Conservation (phyloP, 2,888 invertebrate genomes). For the Axea sp. region DNA sequence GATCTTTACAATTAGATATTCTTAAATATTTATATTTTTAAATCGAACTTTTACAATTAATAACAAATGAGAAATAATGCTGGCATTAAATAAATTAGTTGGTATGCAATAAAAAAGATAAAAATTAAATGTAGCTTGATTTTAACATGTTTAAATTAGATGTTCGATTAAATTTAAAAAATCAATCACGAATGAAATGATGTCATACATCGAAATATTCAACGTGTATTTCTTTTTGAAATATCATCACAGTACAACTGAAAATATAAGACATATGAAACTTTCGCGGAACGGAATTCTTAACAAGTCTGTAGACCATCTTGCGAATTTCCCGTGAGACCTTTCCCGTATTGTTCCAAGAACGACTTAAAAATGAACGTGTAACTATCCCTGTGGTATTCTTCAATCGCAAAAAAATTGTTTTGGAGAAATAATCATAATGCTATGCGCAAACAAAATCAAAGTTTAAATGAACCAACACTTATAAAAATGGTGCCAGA, state of each 20-base stretch:
- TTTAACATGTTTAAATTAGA: too few species aligned
- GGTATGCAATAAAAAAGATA: too few species aligned
- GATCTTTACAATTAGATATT: too few species aligned
- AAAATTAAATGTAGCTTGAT: too few species aligned
- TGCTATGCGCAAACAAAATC: slow-evolving; percentile 41
- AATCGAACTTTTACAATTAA: too few species aligned
- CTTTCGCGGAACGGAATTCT: slow-evolving; percentile 50
- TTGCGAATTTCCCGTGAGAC: slow-evolving; percentile 60
- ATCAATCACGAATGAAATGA: slow-evolving; percentile 16
- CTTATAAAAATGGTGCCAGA: slow-evolving; percentile 32
- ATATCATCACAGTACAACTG: slow-evolving; percentile 39
- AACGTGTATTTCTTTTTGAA: slow-evolving; percentile 19
- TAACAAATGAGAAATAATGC: too few species aligned
- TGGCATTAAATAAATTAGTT: too few species aligned
- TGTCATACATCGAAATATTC: neutral
- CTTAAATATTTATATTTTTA: too few species aligned
- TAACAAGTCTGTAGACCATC: slow-evolving; percentile 56
- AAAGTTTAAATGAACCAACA: slow-evolving; percentile 57
- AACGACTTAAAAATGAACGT: slow-evolving; percentile 56
- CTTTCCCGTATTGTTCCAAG: slow-evolving; percentile 45
- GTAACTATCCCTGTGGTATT: slow-evolving; percentile 57
- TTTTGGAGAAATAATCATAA: slow-evolving; percentile 57
- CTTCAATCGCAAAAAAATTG: slow-evolving; percentile 58
- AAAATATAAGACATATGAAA: slow-evolving; percentile 53
- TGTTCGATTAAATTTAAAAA: too few species aligned